Evolutionary conservation across 2,113 vertebrate genomes (phyloP).

Genomic region (Pelusios castaneus): DNA sequence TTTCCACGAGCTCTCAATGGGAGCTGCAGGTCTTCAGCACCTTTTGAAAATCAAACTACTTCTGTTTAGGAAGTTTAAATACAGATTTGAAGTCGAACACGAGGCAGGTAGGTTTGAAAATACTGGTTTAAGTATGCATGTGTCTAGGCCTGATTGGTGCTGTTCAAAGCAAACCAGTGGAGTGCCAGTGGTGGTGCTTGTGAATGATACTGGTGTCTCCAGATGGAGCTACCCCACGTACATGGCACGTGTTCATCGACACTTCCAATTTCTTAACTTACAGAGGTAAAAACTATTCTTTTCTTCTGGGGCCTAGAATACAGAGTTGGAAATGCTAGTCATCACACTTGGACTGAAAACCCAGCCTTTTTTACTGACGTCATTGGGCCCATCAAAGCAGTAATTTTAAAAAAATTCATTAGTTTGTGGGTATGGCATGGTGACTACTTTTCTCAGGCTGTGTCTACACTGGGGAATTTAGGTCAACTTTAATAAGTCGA

Average conservation of each 20-base stretch:
- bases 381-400: background rate
- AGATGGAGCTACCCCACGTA: background rate
- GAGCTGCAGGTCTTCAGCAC: conserved; percentile 41
- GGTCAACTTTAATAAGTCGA: no score
- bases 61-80: conserved; percentile 68
- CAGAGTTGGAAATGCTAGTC: background rate
- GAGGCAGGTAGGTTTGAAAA: conserved; percentile 49
- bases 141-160: background rate
- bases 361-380: background rate
- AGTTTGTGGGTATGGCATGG: background rate
- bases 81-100: conserved; percentile 68
- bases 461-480: no score
- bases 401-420: background rate
- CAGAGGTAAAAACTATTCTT: background rate
- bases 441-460: background rate
- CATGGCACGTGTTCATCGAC: background rate
- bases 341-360: background rate
- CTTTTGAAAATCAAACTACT: conserved; percentile 56
- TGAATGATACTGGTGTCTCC: background rate
- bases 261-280: background rate
- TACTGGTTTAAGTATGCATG: background rate
- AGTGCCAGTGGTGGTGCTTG: background rate
- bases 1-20: conserved; percentile 17
- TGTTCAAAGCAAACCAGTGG: background rate
- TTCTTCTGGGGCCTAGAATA: background rate